Evolutionary conservation across 2,888 invertebrate species (phyloP).

Genomic region (Formica aserva): DNA sequence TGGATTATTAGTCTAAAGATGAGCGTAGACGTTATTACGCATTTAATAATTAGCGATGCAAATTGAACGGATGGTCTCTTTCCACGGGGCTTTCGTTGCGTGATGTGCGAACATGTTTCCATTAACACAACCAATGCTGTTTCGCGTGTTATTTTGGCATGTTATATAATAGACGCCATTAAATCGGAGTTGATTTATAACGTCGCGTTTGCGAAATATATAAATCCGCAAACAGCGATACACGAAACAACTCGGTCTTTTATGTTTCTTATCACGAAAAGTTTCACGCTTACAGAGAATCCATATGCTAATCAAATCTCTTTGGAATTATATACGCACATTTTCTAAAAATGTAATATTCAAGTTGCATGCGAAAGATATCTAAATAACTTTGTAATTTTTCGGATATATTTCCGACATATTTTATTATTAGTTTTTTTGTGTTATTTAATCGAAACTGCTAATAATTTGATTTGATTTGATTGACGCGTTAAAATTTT

Average conservation of each 20-base stretch:
- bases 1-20: background rate
- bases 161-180: constrained; percentile 50
- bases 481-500: background rate
- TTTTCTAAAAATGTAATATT: background rate
- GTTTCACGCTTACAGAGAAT: background rate
- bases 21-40: background rate
- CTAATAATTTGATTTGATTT: background rate
- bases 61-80: constrained; percentile 18
- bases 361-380: background rate
- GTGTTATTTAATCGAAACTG: background rate
- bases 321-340: background rate
- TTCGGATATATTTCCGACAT: background rate
- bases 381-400: constrained; percentile 2
- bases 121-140: constrained; percentile 27
- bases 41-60: constrained; percentile 39
- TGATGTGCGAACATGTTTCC: constrained; percentile 40
- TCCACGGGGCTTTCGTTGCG: background rate
- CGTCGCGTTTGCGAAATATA: constrained; percentile 22
- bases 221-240: background rate
- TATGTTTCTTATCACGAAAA: background rate
- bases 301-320: background rate
- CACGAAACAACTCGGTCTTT: background rate
- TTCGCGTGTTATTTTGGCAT: constrained; percentile 46
- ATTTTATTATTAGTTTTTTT: background rate
- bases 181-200: constrained; percentile 45